Evolutionary conservation across 2,797 vertebrate species (phyloP).

Genomic region (Alosa sapidissima): DNA sequence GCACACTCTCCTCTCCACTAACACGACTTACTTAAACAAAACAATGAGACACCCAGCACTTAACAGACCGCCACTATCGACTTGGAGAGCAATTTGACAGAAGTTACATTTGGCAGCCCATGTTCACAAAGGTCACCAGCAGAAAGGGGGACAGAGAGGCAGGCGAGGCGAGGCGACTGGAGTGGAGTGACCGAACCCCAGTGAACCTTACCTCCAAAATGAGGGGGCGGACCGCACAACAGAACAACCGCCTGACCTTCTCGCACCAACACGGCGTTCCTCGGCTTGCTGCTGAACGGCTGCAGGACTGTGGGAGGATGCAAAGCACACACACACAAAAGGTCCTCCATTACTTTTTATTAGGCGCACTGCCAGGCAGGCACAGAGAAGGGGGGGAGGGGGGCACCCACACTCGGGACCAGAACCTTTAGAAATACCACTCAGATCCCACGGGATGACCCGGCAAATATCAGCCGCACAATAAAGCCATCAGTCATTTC

Average conservation of each 20-base stretch:
- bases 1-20: neutral
- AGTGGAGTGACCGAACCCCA: neutral
- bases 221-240: slow-evolving; percentile 89
- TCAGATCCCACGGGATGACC: slow-evolving; percentile 50
- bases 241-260: slow-evolving; percentile 93
- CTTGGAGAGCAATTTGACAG: neutral
- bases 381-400: neutral
- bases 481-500: slow-evolving; percentile 47
- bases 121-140: neutral
- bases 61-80: neutral
- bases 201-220: slow-evolving; percentile 83
- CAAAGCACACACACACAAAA: slow-evolving; percentile 32
- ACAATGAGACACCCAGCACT: slow-evolving; percentile 1
- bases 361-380: slow-evolving; percentile 50
- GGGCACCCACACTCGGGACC: slow-evolving; percentile 45
- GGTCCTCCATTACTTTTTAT: slow-evolving; percentile 67
- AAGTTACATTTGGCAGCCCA: neutral
- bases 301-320: slow-evolving; percentile 78
- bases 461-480: slow-evolving; percentile 62
- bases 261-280: slow-evolving; percentile 85
- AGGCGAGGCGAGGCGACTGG: slow-evolving; percentile 30
- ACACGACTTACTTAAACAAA: neutral
- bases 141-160: slow-evolving; percentile 14
- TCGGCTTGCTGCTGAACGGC: slow-evolving; percentile 84
- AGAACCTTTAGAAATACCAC: slow-evolving; percentile 65